Base-by-base conservation (phyloP, 2,888 invertebrate genomes). In the Callosobruchus maculatus region DNA sequence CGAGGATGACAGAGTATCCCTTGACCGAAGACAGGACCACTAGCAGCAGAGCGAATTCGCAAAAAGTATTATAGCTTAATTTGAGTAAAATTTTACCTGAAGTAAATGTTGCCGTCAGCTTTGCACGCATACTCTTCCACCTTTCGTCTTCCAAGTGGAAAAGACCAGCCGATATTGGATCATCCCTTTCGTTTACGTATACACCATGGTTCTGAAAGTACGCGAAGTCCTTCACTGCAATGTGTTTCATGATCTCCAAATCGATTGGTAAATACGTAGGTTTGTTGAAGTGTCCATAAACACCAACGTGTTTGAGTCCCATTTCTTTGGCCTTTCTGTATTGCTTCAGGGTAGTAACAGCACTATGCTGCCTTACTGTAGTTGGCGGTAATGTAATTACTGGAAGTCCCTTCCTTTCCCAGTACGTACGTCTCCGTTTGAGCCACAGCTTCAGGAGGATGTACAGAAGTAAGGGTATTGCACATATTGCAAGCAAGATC, bases 51-150 rank as follows among this genome's bases (percentile, higher is more conserved):
- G n/a, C n/a, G n/a, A n/a, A n/a, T n/a, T n/a, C n/a, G n/a, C n/a
- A n/a, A n/a, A n/a, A n/a, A n/a, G n/a, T n/a, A n/a, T n/a, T n/a
- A n/a, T n/a, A n/a, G n/a, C n/a, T n/a, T n/a, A n/a, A n/a, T n/a
- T n/a, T n/a, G n/a, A n/a, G n/a, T n/a, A n/a, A n/a, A 71, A 20
- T n/a, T 68, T 67, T 68, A 73, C 73, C 91, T 0, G 91, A 88
- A 0, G 92, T 90, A 80, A 93, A 93, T 0, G 91, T 89, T 0
- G 93, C 91, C 0, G 92, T 89, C 80, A 93, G 84, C 79, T 92
- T 92, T 0, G 86, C 78, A 13, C 93, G 87, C 70, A 92, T 67
- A 21, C 71, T 26, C 18, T 7, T 71, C 71, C 71, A 71, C 7
- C 21, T 22, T 21, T 71, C 71, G 5, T 71, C 71, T 26, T 71